These are phyloP conservation scores for Monodelphis domestica DNA, from an alignment of 2,797 vertebrate species.

Conservation along the genomic window DNA sequence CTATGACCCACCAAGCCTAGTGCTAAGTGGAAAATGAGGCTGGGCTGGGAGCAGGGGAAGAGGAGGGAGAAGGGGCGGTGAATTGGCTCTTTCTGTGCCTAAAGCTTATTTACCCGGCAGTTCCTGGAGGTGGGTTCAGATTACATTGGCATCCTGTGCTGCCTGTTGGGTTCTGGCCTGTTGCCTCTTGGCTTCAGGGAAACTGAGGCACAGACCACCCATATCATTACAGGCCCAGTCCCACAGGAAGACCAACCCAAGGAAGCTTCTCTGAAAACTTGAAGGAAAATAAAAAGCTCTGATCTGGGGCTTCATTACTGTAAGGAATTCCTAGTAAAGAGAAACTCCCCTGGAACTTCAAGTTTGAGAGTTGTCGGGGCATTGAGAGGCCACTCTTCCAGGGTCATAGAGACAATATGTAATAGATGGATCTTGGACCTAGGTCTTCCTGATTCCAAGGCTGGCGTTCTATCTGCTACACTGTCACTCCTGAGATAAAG, in stretches of 20 bases:
- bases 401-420: background rate
- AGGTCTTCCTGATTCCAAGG: background rate
- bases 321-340: background rate
- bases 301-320: background rate
- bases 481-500: background rate
- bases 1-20: background rate
- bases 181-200: conserved; percentile 32
- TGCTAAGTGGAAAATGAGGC: conserved; percentile 21
- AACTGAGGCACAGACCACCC: conserved; percentile 38
- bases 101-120: conserved; percentile 49
- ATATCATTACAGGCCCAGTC: background rate
- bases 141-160: background rate
- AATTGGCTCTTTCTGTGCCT: conserved; percentile 49
- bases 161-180: conserved; percentile 7
- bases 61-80: background rate
- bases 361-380: background rate
- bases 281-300: background rate
- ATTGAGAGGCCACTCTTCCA: background rate
- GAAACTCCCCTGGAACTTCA: background rate
- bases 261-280: background rate
- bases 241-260: conserved; percentile 3
- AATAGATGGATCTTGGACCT: background rate
- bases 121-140: background rate
- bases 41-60: background rate
- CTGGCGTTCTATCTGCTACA: background rate